Percentiles rank a stretch among this genome's conserved stretches.
phyloP scores from a whole-genome alignment of 1,140 invertebrate genomes.

The Sycophaga agraensis region DNA sequence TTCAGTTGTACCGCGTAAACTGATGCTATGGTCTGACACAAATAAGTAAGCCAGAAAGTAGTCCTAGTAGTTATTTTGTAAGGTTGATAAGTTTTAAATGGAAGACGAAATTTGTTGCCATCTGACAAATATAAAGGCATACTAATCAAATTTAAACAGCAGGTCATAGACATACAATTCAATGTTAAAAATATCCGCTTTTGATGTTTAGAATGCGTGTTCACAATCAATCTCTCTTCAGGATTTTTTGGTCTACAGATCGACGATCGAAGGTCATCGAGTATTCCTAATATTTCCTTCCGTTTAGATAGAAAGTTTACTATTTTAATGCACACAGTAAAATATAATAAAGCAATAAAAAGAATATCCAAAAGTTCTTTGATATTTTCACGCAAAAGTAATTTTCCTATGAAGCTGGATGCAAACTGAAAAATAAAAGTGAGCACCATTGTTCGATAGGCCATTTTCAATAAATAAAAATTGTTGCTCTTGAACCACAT shows the following conservation, averaged over 20 bases:
- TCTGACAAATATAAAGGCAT: too few species aligned
- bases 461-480: not conserved
- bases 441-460: not conserved
- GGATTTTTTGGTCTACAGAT: not conserved
- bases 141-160: too few species aligned
- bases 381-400: not conserved
- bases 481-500: slow-evolving; percentile 11
- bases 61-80: not conserved
- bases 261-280: not conserved
- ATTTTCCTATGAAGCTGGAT: not conserved
- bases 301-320: slow-evolving; percentile 7
- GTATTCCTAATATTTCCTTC: not conserved
- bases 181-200: too few species aligned
- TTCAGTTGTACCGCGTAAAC: not conserved
- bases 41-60: not conserved
- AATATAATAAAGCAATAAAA: slow-evolving; percentile 1
- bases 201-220: too few species aligned
- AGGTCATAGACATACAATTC: not conserved
- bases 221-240: slow-evolving; percentile 1
- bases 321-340: slow-evolving; percentile 12
- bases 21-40: not conserved
- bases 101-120: not conserved
- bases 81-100: not conserved
- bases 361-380: slow-evolving; percentile 12
- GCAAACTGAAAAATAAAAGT: not conserved